Conservation (phyloP, 2,888 invertebrate genomes). For the Capitulum mitella region DNA sequence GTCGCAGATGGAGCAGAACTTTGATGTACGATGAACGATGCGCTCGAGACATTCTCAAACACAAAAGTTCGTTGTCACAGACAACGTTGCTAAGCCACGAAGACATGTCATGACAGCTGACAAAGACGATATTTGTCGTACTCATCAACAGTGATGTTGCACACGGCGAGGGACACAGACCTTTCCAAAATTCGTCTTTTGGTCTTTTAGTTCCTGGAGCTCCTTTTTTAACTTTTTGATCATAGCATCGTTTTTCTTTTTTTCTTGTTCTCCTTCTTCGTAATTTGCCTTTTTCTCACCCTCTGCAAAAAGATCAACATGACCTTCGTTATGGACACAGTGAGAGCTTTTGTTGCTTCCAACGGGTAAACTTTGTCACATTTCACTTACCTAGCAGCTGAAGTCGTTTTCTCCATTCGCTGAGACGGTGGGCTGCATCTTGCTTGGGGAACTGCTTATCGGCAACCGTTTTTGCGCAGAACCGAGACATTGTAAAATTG, state of each 20-base stretch:
- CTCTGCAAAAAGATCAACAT: background rate
- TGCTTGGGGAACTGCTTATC: background rate
- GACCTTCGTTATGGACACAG: too few species aligned
- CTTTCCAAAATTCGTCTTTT: background rate
- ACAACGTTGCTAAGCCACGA: too few species aligned
- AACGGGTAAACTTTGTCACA: too few species aligned
- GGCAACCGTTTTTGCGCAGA: background rate
- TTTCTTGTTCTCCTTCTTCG: background rate
- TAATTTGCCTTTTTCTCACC: conserved; percentile 11
- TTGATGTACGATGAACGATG: too few species aligned
- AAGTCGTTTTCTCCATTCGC: background rate
- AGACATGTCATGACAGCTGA: too few species aligned
- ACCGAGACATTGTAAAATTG: background rate
- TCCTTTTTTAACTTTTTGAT: background rate
- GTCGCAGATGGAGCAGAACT: too few species aligned
- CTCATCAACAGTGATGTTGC: too few species aligned
- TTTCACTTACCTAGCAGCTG: background rate
- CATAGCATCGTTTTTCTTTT: background rate
- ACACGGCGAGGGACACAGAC: background rate
- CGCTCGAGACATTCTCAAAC: too few species aligned
- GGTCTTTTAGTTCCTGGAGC: background rate
- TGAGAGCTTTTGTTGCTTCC: too few species aligned
- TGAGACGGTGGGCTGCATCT: background rate
- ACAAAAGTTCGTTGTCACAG: too few species aligned
- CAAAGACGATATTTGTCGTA: too few species aligned